Conservation (phyloP, 2,888 invertebrate species). For the Augiades crinisus region DNA sequence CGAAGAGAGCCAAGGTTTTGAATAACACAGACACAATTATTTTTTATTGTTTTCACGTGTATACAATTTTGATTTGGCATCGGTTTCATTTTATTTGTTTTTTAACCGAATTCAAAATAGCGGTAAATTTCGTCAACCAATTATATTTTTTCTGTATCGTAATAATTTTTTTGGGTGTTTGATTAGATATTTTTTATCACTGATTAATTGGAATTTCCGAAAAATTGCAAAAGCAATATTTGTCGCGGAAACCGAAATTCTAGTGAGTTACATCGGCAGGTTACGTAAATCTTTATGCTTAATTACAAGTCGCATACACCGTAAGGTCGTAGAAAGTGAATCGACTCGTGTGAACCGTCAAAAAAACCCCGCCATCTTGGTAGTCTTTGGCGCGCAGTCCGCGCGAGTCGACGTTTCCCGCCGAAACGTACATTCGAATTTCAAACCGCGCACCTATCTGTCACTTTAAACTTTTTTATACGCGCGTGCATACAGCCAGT, state of each 20-base stretch:
- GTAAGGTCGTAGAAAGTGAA: slow-evolving; percentile 82
- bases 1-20: no score
- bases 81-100: no score
- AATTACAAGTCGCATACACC: slow-evolving; percentile 77
- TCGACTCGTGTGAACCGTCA: slow-evolving; percentile 79
- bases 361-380: slow-evolving; percentile 77
- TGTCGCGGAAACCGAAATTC: slow-evolving; percentile 59
- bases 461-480: slow-evolving; percentile 43
- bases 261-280: slow-evolving; percentile 60
- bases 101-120: no score
- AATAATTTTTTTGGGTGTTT: no score
- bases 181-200: neutral
- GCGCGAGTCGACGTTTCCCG: slow-evolving; percentile 72
- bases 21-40: no score
- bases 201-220: neutral
- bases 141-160: no score
- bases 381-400: slow-evolving; percentile 73
- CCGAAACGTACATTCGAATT: slow-evolving; percentile 40
- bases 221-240: slow-evolving; percentile 32
- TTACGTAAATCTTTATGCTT: slow-evolving; percentile 77
- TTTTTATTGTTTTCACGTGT: no score
- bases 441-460: slow-evolving; percentile 46
- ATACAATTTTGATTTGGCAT: no score
- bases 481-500: slow-evolving; percentile 58
- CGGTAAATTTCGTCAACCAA: no score